A percentile compares a stretch with the other conserved stretches of the same genome.
Conservation (phyloP, 2,888 invertebrate genomes). For the Gryllus longicercus region DNA sequence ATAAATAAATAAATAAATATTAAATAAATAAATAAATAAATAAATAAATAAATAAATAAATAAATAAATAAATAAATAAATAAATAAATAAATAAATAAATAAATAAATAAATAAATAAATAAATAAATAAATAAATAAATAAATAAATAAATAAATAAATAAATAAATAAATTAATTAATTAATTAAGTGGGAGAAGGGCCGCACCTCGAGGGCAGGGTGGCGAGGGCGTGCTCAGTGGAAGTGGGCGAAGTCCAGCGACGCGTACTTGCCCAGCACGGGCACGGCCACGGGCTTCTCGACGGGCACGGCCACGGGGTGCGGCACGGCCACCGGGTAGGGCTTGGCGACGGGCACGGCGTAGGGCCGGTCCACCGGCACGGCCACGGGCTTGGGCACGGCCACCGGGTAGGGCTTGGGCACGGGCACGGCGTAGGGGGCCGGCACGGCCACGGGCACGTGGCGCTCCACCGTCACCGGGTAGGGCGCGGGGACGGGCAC, state of each 20-base stretch:
- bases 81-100: no score
- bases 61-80: no score
- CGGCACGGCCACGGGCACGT: conserved; percentile 29
- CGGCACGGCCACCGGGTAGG: conserved; percentile 29
- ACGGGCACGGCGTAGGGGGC: conserved; percentile 33
- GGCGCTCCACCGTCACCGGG: conserved; percentile 29
- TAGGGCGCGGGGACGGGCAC: conserved; percentile 29
- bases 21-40: no score
- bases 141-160: no score
- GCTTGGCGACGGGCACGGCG: conserved; percentile 31
- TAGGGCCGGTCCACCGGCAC: conserved; percentile 31
- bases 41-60: no score
- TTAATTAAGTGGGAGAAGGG: rapidly evolving
- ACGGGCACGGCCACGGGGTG: conserved; percentile 25
- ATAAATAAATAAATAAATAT: no score
- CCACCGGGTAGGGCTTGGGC: conserved; percentile 31
- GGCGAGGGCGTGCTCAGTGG: neutral
- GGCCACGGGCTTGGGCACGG: conserved; percentile 31
- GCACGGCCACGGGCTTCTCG: conserved; percentile 18
- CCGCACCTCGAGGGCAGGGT: no score
- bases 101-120: no score
- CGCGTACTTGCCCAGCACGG: conserved; percentile 6
- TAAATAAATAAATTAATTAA: no score
- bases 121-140: no score
- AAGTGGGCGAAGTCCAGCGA: neutral